A percentile compares a stretch with the other conserved stretches of the same genome.
Evolutionary conservation across 2,797 vertebrate species (phyloP).

Genomic region (Aeoliscus strigatus): DNA sequence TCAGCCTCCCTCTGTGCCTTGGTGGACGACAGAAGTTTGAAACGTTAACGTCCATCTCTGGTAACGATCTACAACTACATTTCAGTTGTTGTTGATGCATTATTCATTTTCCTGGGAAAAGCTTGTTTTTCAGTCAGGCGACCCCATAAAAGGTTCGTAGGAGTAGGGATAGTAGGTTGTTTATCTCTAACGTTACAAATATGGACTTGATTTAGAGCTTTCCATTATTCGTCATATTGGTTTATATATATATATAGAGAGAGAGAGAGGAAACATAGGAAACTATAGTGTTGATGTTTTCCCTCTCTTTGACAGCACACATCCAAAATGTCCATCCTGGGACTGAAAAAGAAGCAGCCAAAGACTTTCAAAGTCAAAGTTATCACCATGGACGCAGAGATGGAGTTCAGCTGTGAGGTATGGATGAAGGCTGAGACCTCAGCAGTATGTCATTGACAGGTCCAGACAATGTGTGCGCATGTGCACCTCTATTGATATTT

Average conservation of each 20-base stretch:
- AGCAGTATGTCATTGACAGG: too few species aligned
- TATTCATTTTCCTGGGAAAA: background rate
- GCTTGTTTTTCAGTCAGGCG: too few species aligned
- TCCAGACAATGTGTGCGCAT: too few species aligned
- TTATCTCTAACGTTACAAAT: too few species aligned
- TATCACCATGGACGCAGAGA: slow-evolving; percentile 89
- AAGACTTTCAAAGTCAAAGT: slow-evolving; percentile 95
- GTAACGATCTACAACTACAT: slow-evolving; percentile 30
- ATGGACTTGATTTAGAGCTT: too few species aligned
- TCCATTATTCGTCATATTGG: too few species aligned
- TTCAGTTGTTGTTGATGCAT: background rate
- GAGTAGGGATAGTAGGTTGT: too few species aligned
- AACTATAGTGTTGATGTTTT: background rate
- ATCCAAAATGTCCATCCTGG: slow-evolving; percentile 85
- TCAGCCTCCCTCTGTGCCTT: slow-evolving; percentile 21
- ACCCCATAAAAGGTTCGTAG: too few species aligned
- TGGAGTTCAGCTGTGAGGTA: slow-evolving; percentile 95
- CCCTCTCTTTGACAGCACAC: slow-evolving; percentile 12
- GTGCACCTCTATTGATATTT: too few species aligned
- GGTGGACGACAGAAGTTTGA: slow-evolving; percentile 29
- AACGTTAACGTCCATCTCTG: slow-evolving; percentile 25
- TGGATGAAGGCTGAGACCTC: background rate
- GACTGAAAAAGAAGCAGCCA: slow-evolving; percentile 89
- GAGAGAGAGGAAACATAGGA: too few species aligned
- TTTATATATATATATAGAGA: too few species aligned